These are phyloP conservation scores for Meteorus cinctellus DNA, from an alignment of 2,888 invertebrate genomes.

Conservation along the genomic window DNA sequence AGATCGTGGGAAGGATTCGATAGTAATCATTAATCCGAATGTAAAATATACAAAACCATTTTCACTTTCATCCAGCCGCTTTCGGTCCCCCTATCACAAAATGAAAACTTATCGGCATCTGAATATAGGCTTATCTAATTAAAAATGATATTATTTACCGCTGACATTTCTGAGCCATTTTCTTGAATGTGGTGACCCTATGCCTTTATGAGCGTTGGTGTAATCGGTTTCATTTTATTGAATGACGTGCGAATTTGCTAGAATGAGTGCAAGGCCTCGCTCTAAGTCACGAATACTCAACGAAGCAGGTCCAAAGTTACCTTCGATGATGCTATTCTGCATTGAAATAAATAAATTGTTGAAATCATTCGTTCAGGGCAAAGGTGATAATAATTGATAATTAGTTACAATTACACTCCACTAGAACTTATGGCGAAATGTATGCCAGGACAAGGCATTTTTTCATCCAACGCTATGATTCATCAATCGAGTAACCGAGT, in stretches of 20 bases:
- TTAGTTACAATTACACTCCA: too few relatives aligned
- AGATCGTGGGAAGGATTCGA: slow-evolving; percentile 57
- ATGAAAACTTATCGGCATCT: background rate
- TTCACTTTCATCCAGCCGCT: slow-evolving; percentile 54
- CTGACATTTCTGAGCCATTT: slow-evolving; percentile 53
- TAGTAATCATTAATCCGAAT: slow-evolving; percentile 61
- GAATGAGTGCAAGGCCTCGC: slow-evolving; percentile 72
- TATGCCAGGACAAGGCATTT: too few relatives aligned
- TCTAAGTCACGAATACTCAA: slow-evolving; percentile 58
- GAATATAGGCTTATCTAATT: too few relatives aligned
- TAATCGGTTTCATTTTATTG: slow-evolving; percentile 72
- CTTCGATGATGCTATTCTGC: slow-evolving; percentile 53
- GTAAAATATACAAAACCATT: slow-evolving; percentile 63
- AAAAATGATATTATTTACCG: slow-evolving; percentile 50
- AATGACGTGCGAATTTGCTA: slow-evolving; percentile 75
- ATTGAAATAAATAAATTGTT: slow-evolving; percentile 34
- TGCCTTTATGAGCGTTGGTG: slow-evolving; percentile 74
- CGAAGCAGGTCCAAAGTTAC: slow-evolving; percentile 53
- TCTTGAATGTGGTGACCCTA: slow-evolving; percentile 76
- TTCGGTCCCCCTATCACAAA: background rate
- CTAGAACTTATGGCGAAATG: too few relatives aligned
- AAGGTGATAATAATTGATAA: slow-evolving; percentile 40
- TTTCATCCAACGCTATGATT: too few relatives aligned
- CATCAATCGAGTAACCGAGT: too few relatives aligned
- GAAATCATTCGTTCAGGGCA: slow-evolving; percentile 60